Evolutionary conservation across 2,797 vertebrate species (phyloP).

Genomic region (Macrochelys suwanniensis): DNA sequence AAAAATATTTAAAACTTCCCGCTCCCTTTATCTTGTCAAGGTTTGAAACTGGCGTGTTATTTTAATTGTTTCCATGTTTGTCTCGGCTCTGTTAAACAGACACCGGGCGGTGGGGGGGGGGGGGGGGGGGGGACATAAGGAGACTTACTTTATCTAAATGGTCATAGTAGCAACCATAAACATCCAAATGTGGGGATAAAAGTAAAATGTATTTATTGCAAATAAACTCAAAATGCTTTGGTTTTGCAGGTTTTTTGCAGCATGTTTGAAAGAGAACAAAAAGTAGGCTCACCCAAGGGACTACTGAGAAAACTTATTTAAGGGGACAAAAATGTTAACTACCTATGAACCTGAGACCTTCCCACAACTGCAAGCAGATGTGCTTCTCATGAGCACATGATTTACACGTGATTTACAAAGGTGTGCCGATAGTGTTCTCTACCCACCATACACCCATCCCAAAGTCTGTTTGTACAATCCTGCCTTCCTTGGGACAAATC

Average conservation of each 20-base stretch:
- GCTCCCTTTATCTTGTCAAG: slow-evolving; percentile 64
- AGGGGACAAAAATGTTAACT: slow-evolving; percentile 58
- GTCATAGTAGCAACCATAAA: background rate
- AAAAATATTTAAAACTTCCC: background rate
- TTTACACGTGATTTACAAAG: slow-evolving; percentile 29
- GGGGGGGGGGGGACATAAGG: background rate
- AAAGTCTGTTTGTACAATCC: background rate
- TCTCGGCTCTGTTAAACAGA: slow-evolving; percentile 9
- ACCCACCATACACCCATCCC: background rate
- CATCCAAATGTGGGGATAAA: background rate
- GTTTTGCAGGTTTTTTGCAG: slow-evolving; percentile 40
- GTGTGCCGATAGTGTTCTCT: background rate
- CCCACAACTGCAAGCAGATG: slow-evolving; percentile 63
- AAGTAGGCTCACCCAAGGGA: background rate
- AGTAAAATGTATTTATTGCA: background rate
- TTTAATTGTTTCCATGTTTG: slow-evolving; percentile 76
- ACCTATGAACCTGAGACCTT: slow-evolving; percentile 49
- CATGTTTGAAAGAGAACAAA: slow-evolving; percentile 48
- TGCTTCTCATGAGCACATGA: background rate
- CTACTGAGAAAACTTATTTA: slow-evolving; percentile 9
- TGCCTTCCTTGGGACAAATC: background rate
- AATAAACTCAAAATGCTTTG: slow-evolving; percentile 22
- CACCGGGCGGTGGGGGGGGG: background rate
- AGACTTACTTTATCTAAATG: background rate
- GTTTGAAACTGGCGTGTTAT: slow-evolving; percentile 35